A percentile compares a stretch with the other conserved stretches of the same genome.
Evolutionary conservation across 2,113 vertebrate species (phyloP).

Genomic region (Chaenogobius annularis): DNA sequence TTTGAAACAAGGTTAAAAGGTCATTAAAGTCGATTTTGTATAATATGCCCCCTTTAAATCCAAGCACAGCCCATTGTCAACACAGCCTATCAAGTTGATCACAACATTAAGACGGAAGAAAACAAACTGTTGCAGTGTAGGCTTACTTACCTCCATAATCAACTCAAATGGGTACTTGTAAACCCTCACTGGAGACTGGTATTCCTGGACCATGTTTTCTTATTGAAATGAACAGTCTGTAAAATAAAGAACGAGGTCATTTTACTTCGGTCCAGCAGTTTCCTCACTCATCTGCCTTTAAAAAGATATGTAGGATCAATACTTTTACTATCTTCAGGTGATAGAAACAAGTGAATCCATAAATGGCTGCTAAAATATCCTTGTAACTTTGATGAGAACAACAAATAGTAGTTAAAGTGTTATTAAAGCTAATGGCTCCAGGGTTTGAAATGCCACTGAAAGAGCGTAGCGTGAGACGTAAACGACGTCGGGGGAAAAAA

Average conservation of each 20-base stretch:
- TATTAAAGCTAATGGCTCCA: background rate
- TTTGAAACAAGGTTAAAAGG: too few relatives aligned
- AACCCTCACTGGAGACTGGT: conserved; percentile 94
- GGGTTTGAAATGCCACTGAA: background rate
- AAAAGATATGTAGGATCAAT: background rate
- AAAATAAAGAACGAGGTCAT: background rate
- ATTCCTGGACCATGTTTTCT: conserved; percentile 92
- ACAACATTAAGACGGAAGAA: background rate
- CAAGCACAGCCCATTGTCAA: too few relatives aligned
- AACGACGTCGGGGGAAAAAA: background rate
- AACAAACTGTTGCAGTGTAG: background rate
- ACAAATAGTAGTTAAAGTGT: background rate
- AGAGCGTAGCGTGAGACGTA: background rate
- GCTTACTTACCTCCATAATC: conserved; percentile 92
- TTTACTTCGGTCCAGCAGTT: background rate
- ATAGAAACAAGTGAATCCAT: background rate
- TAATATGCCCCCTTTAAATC: too few relatives aligned
- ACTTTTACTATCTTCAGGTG: background rate
- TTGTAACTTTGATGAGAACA: background rate
- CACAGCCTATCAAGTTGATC: background rate
- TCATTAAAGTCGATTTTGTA: too few relatives aligned
- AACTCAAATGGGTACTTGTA: conserved; percentile 95
- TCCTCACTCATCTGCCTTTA: background rate
- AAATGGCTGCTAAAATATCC: background rate
- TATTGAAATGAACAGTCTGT: conserved; percentile 1